Conservation (phyloP, 2,888 invertebrate genomes). For the Mimachlamys varia region DNA sequence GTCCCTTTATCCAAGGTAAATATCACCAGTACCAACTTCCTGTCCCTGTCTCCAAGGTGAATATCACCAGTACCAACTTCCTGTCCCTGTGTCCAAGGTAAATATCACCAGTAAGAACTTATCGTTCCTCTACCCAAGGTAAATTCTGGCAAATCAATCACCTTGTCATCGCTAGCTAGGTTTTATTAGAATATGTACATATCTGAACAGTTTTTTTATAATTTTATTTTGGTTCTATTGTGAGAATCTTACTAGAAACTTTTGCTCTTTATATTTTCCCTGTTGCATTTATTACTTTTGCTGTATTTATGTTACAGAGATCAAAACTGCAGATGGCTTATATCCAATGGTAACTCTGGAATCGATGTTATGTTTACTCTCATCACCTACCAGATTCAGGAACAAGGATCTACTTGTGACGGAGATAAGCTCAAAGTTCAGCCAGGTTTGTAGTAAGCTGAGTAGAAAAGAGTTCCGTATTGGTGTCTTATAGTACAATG, state of each 20-base stretch:
- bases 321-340: not conserved
- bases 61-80: not conserved
- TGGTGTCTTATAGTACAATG: too few species aligned
- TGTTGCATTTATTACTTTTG: too few species aligned
- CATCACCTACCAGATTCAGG: constrained; percentile 19
- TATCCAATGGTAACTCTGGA: not conserved
- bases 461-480: not conserved
- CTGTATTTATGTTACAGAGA: not conserved
- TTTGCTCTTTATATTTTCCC: too few species aligned
- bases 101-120: not conserved
- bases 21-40: not conserved
- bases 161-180: too few species aligned
- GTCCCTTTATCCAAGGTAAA: not conserved
- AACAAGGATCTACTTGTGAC: not conserved
- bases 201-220: too few species aligned
- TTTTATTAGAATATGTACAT: too few species aligned
- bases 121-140: not conserved
- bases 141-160: not conserved
- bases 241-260: too few species aligned
- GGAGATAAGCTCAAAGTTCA: not conserved
- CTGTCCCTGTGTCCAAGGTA: not conserved
- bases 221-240: too few species aligned
- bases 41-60: not conserved
- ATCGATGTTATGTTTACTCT: not conserved
- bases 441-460: not conserved